These are phyloP conservation scores for Meda fulgida DNA, from an alignment of 2,797 vertebrate genomes.

Conservation along the genomic window DNA sequence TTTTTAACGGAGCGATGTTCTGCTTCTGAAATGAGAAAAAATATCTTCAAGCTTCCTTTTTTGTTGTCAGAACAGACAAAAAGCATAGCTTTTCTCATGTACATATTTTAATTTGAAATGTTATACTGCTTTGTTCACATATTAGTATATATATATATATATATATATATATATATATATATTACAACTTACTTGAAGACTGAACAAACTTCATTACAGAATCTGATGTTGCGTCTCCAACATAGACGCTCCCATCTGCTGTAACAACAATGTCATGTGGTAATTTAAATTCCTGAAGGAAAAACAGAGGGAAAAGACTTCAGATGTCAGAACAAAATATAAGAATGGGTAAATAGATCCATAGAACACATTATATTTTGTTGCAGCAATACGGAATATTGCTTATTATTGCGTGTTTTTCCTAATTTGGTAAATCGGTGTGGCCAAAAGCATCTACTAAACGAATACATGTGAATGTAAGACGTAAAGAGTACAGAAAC, in stretches of 20 bases:
- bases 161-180: neutral
- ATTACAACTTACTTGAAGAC: conserved; percentile 83
- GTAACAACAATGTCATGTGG: conserved; percentile 89
- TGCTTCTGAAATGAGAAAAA: conserved; percentile 77
- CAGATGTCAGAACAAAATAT: neutral
- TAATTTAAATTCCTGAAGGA: conserved; percentile 87
- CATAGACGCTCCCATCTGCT: conserved; percentile 83
- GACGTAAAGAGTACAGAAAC: neutral
- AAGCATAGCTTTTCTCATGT: neutral
- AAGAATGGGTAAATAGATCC: neutral
- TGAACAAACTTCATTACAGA: conserved; percentile 87
- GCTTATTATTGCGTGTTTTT: neutral
- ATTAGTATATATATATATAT: neutral
- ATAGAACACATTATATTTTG: neutral
- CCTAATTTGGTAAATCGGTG: neutral
- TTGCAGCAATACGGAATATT: neutral
- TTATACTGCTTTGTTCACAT: neutral
- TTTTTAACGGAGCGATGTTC: conserved; percentile 97
- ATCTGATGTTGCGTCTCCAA: conserved; percentile 85
- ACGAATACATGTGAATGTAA: neutral
- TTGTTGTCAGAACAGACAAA: neutral
- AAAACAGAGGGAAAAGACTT: conserved; percentile 22
- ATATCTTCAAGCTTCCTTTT: neutral
- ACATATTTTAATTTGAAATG: neutral
- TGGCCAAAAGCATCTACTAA: neutral